Conservation (phyloP, 1,140 invertebrate species). For the Cataglyphis hispanica region DNA sequence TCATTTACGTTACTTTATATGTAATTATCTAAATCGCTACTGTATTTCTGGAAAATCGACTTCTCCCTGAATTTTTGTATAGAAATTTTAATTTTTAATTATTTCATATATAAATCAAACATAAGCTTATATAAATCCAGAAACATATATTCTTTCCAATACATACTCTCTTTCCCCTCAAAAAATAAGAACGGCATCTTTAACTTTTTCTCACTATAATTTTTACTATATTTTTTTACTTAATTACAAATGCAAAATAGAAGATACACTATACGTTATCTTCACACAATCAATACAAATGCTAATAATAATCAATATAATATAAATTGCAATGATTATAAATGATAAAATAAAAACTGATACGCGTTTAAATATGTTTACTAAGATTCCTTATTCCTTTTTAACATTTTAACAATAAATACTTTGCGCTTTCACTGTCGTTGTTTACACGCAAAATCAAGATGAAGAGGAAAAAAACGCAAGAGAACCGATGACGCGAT, state of each 20-base stretch:
- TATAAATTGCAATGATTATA: too few species aligned
- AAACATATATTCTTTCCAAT: background rate
- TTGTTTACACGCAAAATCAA: background rate
- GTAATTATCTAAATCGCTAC: background rate
- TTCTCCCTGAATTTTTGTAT: background rate
- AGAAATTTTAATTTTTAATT: background rate
- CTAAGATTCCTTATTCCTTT: too few species aligned
- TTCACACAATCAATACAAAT: background rate
- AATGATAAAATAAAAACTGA: too few species aligned
- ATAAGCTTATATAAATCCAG: too few species aligned
- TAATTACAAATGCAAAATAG: too few species aligned
- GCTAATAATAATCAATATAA: background rate
- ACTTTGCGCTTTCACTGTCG: background rate
- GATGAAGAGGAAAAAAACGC: conserved; percentile 11
- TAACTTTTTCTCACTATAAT: background rate
- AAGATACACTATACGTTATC: background rate
- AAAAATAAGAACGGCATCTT: background rate
- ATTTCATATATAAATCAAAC: background rate
- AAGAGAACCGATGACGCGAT: conserved; percentile 59
- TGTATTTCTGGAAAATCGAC: background rate
- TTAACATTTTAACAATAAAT: background rate
- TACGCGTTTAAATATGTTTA: too few species aligned
- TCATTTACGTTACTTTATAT: background rate
- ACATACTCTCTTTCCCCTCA: background rate
- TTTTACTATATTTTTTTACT: too few species aligned